Conservation (phyloP, 1,140 invertebrate species). For the Plectrocnemia conspersa region DNA sequence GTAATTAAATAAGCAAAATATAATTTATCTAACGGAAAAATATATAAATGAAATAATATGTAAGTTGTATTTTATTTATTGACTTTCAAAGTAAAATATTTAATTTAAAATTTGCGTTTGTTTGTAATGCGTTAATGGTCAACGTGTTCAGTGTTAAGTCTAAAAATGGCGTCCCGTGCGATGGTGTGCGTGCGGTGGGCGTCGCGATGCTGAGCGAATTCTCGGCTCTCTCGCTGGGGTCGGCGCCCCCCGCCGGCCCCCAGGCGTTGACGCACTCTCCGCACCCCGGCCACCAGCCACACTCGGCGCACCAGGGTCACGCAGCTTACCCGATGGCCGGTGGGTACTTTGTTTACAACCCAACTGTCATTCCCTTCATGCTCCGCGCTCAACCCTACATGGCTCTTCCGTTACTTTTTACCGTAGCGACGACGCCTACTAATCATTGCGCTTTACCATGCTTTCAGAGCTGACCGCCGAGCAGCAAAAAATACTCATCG, state of each 20-base stretch:
- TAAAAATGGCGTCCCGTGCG: not conserved
- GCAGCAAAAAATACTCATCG: constrained; percentile 83
- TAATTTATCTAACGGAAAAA: no score
- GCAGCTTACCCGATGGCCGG: not conserved
- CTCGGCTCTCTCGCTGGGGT: constrained; percentile 51
- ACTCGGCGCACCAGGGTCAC: not conserved
- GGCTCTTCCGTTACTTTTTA: not conserved
- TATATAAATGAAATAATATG: no score
- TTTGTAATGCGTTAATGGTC: no score
- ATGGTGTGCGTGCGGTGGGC: constrained; percentile 2
- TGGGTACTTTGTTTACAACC: constrained; percentile 25
- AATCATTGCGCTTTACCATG: not conserved
- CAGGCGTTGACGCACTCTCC: not conserved
- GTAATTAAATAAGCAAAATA: no score
- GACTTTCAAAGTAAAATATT: no score
- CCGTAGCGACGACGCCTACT: not conserved
- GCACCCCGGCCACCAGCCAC: not conserved
- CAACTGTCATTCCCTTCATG: no score
- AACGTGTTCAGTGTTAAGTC: no score
- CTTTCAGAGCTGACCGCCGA: constrained; percentile 85
- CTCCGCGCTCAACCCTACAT: no score
- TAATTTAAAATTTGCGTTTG: no score
- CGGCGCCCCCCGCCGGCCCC: constrained; percentile 34
- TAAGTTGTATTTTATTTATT: no score
- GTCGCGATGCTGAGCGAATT: constrained; percentile 54